phyloP scores from a whole-genome alignment of 2,888 invertebrate genomes.

The Liodrosophila aerea region DNA sequence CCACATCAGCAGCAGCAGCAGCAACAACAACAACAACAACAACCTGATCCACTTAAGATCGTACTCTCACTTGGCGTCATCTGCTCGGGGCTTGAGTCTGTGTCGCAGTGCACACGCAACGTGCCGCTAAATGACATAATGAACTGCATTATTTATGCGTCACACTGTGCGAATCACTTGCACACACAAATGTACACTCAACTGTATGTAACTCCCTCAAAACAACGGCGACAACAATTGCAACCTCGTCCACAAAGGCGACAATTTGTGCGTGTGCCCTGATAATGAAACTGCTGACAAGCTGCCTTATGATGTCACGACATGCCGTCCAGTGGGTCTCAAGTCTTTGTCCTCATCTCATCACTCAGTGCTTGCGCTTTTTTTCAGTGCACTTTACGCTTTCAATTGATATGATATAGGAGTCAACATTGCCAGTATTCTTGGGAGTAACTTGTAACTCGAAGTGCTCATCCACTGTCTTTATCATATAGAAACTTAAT shows the following conservation, averaged over 20 bases:
- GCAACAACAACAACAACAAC: slow-evolving; percentile 32
- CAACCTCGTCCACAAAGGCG: slow-evolving; percentile 45
- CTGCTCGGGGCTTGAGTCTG: slow-evolving; percentile 37
- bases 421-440: too few species aligned
- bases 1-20: slow-evolving; percentile 27
- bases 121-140: slow-evolving; percentile 75
- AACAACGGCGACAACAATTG: slow-evolving; percentile 31
- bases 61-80: slow-evolving; percentile 42
- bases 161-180: slow-evolving; percentile 50
- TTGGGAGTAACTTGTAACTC: too few species aligned
- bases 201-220: slow-evolving; percentile 8
- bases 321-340: slow-evolving; percentile 13
- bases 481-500: too few species aligned
- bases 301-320: slow-evolving; percentile 70
- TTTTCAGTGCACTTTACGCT: neutral
- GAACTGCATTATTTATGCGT: slow-evolving; percentile 77
- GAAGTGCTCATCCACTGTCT: too few species aligned
- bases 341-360: neutral
- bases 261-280: slow-evolving; percentile 57
- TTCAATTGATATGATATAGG: neutral
- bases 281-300: slow-evolving; percentile 74
- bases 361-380: slow-evolving; percentile 6
- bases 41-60: slow-evolving; percentile 58
- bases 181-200: slow-evolving; percentile 1
- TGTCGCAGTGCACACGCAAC: slow-evolving; percentile 59